These are phyloP conservation scores for Chromobotia macracanthus DNA, from an alignment of 2,797 vertebrate genomes.

Conservation along the genomic window DNA sequence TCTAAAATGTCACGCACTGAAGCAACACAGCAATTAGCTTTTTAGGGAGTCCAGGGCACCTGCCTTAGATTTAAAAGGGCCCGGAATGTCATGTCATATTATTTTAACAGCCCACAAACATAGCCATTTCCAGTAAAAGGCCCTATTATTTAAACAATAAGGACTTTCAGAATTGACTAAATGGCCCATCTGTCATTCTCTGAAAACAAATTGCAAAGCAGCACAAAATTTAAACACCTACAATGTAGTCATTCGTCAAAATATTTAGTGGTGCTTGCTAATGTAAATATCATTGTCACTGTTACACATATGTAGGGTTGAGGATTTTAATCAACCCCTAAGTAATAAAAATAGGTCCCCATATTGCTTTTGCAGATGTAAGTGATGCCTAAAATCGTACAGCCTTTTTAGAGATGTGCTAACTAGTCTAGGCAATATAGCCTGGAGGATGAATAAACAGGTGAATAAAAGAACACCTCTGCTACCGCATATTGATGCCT, in stretches of 20 bases:
- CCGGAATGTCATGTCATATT: conserved; percentile 28
- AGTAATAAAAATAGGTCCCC: too few relatives aligned
- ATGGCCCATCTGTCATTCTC: conserved; percentile 58
- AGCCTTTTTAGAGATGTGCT: too few relatives aligned
- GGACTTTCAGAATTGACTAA: conserved; percentile 3
- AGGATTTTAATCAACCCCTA: too few relatives aligned
- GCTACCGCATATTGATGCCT: too few relatives aligned
- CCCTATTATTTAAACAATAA: conserved; percentile 24
- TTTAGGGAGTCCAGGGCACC: conserved; percentile 42
- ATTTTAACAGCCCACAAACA: conserved; percentile 50
- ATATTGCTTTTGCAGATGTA: too few relatives aligned
- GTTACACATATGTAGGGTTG: too few relatives aligned
- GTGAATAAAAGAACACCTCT: too few relatives aligned
- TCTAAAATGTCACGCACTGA: conserved; percentile 68
- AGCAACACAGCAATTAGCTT: conserved; percentile 59
- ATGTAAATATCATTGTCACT: too few relatives aligned
- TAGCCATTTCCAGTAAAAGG: conserved; percentile 53
- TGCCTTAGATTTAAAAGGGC: conserved; percentile 43
- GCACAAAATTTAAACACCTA: background rate
- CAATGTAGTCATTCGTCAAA: background rate
- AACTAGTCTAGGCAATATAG: too few relatives aligned
- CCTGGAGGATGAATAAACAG: too few relatives aligned
- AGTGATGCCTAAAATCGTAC: too few relatives aligned
- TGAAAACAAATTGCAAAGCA: conserved; percentile 54
- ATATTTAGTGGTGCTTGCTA: background rate